Percentiles rank a stretch among this genome's conserved stretches.
Conservation (phyloP, 2,888 invertebrate genomes). For the Caenorhabditis sp. region DNA sequence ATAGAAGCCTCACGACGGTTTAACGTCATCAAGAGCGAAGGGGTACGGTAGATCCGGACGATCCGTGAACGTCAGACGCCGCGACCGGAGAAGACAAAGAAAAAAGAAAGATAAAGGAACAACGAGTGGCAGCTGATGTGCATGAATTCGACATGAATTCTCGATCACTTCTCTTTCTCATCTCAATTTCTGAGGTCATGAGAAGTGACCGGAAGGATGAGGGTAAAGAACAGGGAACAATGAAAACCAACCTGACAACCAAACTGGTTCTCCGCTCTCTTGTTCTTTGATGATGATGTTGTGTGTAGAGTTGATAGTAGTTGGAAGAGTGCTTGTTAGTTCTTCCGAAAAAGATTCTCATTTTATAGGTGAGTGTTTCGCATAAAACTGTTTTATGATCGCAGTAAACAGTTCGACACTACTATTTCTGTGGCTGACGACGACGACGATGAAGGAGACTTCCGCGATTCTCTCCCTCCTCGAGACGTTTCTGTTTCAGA, state of each 20-base stretch:
- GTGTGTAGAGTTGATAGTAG: no score
- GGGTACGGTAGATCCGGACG: no score
- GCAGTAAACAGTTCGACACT: no score
- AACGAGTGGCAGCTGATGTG: constrained; percentile 6
- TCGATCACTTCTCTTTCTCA: constrained; percentile 15
- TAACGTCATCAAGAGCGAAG: no score
- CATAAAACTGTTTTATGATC: no score
- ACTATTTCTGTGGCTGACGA: no score
- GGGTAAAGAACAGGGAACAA: neutral
- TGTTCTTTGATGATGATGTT: neutral
- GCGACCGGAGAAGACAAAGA: neutral
- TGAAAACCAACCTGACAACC: neutral
- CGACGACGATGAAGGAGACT: neutral
- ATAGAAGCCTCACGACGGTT: no score
- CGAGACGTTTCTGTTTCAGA: constrained; percentile 28
- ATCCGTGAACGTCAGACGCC: neutral
- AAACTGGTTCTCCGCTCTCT: neutral
- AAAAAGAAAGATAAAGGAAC: neutral
- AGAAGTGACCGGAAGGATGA: neutral
- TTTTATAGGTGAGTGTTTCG: no score
- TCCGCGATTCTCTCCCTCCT: neutral
- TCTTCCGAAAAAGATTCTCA: no score
- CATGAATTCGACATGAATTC: constrained; percentile 35
- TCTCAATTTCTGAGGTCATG: constrained; percentile 35
- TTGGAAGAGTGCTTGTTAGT: no score